Conservation (phyloP, 2,113 vertebrate species). For the Bungarus multicinctus region DNA sequence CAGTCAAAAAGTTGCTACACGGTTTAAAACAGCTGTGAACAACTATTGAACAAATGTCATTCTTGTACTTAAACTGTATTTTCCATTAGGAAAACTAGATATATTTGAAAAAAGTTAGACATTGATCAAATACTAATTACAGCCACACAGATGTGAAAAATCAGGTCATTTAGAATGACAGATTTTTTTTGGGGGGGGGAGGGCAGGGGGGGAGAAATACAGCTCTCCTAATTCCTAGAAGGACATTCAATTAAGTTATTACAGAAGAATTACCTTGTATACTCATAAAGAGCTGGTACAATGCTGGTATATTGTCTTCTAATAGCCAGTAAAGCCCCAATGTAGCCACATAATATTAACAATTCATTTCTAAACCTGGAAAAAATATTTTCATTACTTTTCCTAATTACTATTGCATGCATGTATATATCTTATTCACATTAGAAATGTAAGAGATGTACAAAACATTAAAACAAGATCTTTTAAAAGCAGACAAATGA, state of each 20-base stretch:
- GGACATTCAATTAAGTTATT: not conserved
- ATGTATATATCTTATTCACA: not conserved
- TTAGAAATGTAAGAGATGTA: not conserved
- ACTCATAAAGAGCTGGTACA: conserved; percentile 95
- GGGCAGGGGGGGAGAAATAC: fast-evolving
- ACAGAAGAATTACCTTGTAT: conserved; percentile 81
- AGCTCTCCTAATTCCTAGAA: not conserved
- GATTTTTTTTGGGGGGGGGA: too few relatives aligned
- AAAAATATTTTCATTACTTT: conserved; percentile 1
- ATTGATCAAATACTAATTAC: not conserved
- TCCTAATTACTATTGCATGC: not conserved
- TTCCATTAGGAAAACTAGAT: not conserved
- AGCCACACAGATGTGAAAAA: not conserved
- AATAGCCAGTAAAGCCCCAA: conserved; percentile 88
- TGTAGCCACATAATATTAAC: conserved; percentile 89
- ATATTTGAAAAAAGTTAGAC: not conserved
- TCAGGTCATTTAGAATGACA: not conserved
- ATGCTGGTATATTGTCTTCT: conserved; percentile 87
- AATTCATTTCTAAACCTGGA: conserved; percentile 88
- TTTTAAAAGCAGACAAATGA: not conserved
- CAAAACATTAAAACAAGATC: not conserved
- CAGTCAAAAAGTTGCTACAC: not conserved
- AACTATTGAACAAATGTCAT: not conserved
- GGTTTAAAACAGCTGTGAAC: not conserved
- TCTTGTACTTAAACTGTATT: not conserved